A percentile compares a stretch with the other conserved stretches of the same genome.
phyloP scores from a whole-genome alignment of 2,888 invertebrate species.

The Agrochola litura region DNA sequence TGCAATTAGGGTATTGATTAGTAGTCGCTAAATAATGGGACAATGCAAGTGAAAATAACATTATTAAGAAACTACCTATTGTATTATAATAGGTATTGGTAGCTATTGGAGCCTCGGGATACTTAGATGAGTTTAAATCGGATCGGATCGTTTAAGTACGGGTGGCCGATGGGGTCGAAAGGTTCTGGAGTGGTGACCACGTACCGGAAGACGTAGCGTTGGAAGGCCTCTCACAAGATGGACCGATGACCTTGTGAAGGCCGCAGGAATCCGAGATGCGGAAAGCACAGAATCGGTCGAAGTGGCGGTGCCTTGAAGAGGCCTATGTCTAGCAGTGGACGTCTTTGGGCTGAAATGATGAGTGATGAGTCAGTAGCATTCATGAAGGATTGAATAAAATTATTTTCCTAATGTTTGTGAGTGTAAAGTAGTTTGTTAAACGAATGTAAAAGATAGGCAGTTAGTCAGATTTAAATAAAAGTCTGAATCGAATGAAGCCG shows the following conservation, averaged over 20 bases:
- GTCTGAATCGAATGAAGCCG: conserved; percentile 60
- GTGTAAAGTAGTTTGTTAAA: not conserved
- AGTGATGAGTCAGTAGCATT: not conserved
- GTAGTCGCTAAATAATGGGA: conserved; percentile 10
- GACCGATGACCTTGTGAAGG: too few species aligned
- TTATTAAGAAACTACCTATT: not conserved
- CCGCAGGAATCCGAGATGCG: too few species aligned
- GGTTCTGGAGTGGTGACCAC: too few species aligned
- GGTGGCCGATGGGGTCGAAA: too few species aligned
- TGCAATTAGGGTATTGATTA: not conserved
- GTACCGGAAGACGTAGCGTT: too few species aligned
- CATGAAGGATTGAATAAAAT: not conserved
- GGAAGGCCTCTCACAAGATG: too few species aligned
- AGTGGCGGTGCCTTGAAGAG: too few species aligned
- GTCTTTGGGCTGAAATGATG: not conserved
- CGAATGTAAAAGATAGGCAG: not conserved
- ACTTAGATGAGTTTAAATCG: too few species aligned
- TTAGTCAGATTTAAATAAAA: not conserved
- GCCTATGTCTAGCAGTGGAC: too few species aligned
- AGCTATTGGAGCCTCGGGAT: not conserved
- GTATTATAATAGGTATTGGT: not conserved
- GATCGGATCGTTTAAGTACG: too few species aligned
- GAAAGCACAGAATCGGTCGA: too few species aligned
- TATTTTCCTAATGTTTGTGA: not conserved
- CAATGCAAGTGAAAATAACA: conserved; percentile 11